These are phyloP conservation scores for Drosophila burlai DNA, from an alignment of 1,140 invertebrate genomes.

Conservation along the genomic window DNA sequence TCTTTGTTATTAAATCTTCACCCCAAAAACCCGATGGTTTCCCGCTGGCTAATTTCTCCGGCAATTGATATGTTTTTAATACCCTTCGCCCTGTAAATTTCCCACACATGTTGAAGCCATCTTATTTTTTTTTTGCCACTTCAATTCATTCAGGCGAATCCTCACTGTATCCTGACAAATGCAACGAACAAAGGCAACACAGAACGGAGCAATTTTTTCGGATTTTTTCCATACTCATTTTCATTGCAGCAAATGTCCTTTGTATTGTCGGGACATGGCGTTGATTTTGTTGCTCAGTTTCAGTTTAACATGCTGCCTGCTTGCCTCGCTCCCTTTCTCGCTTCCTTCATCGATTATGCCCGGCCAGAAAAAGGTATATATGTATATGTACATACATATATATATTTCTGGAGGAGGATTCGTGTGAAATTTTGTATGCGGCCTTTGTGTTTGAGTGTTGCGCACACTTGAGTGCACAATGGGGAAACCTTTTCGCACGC, in stretches of 20 bases:
- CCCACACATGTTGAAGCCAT: constrained; percentile 24
- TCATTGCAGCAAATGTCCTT: constrained; percentile 60
- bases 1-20: not conserved
- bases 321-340: constrained; percentile 11
- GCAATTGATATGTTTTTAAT: constrained; percentile 46
- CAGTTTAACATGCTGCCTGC: constrained; percentile 34
- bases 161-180: constrained; percentile 34
- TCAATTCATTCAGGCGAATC: constrained; percentile 37
- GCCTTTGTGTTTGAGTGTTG: constrained; percentile 42
- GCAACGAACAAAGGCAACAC: constrained; percentile 11
- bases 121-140: constrained; percentile 22
- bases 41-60: constrained; percentile 33
- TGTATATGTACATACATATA: constrained; percentile 1
- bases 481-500: constrained; percentile 56
- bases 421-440: constrained; percentile 57
- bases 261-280: constrained; percentile 50
- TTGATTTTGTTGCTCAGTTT: constrained; percentile 61
- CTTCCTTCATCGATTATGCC: constrained; percentile 51
- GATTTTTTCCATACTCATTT: constrained; percentile 36
- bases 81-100: constrained; percentile 15
- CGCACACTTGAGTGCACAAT: constrained; percentile 62
- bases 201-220: constrained; percentile 26
- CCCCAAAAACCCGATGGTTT: constrained; percentile 21
- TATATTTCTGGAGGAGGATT: constrained; percentile 43
- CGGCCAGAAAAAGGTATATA: constrained; percentile 28